A percentile compares a stretch with the other conserved stretches of the same genome.
Conservation (phyloP, 1,140 invertebrate species). For the Drosophila melanica region DNA sequence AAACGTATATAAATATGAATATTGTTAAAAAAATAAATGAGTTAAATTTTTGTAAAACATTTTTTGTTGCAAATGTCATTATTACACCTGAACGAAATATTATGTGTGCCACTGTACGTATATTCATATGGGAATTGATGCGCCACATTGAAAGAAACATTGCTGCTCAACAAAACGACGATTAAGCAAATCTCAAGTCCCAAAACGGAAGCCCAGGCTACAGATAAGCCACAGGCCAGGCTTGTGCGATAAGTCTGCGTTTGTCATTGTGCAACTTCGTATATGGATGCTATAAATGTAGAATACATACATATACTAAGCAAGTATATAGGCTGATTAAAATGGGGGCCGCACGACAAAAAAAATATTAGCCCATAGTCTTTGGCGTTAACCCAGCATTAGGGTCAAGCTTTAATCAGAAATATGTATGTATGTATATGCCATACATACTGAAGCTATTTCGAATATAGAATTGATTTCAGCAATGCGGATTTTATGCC, state of each 20-base stretch:
- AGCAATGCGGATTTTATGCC: slow-evolving; percentile 10
- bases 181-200: slow-evolving; percentile 66
- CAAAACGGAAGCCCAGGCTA: slow-evolving; percentile 66
- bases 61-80: too few species aligned
- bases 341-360: slow-evolving; percentile 3
- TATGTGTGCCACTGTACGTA: too few species aligned
- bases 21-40: too few species aligned
- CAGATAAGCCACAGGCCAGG: slow-evolving; percentile 64
- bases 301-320: not conserved
- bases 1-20: too few species aligned
- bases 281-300: slow-evolving; percentile 4
- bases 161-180: slow-evolving; percentile 32
- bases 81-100: too few species aligned
- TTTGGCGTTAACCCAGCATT: slow-evolving; percentile 34
- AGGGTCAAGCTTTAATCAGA: slow-evolving; percentile 70
- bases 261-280: slow-evolving; percentile 61
- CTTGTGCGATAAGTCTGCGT: slow-evolving; percentile 56
- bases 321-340: slow-evolving; percentile 46
- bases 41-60: too few species aligned
- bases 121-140: slow-evolving; percentile 6
- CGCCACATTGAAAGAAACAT: slow-evolving; percentile 46
- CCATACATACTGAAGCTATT: slow-evolving; percentile 4
- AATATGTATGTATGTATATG: not conserved
- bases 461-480: slow-evolving; percentile 47
- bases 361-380: slow-evolving; percentile 28